A percentile compares a stretch with the other conserved stretches of the same genome.
phyloP scores from a whole-genome alignment of 2,113 vertebrate genomes.

The Sprattus sprattus region DNA sequence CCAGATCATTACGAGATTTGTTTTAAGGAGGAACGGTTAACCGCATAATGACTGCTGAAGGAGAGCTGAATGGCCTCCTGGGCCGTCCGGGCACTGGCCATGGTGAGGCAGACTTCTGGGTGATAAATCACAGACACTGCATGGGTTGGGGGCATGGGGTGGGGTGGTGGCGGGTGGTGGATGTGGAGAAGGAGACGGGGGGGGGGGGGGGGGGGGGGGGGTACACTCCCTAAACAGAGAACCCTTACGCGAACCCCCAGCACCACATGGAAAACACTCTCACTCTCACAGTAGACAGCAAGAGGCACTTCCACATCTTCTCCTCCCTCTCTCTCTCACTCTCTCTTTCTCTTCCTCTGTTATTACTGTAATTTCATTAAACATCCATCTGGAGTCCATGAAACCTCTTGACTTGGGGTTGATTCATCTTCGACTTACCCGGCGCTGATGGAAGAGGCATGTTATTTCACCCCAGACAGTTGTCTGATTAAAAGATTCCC shows the following conservation, averaged over 20 bases:
- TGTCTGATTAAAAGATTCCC: constrained; percentile 10
- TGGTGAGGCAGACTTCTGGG: constrained; percentile 39
- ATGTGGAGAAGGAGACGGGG: background rate
- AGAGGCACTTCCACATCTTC: background rate
- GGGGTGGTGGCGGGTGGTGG: constrained; percentile 22
- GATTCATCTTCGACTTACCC: background rate
- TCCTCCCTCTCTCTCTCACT: background rate
- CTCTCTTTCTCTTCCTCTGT: background rate
- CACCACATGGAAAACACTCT: background rate
- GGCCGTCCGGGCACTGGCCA: constrained; percentile 44
- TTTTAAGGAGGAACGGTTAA: constrained; percentile 61
- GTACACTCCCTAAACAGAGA: background rate
- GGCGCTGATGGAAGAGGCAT: background rate
- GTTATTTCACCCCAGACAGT: background rate
- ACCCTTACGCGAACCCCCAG: background rate
- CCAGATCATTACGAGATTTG: constrained; percentile 60
- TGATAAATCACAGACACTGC: constrained; percentile 38
- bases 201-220: background rate
- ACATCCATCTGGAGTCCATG: constrained; percentile 1
- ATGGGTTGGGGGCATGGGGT: constrained; percentile 19
- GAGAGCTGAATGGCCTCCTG: constrained; percentile 49
- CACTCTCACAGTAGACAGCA: background rate
- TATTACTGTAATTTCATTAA: constrained; percentile 3
- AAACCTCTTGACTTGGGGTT: background rate
- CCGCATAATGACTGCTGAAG: constrained; percentile 54